Evolutionary conservation across 2,113 vertebrate species (phyloP).

Genomic region (Camelus bactrianus): DNA sequence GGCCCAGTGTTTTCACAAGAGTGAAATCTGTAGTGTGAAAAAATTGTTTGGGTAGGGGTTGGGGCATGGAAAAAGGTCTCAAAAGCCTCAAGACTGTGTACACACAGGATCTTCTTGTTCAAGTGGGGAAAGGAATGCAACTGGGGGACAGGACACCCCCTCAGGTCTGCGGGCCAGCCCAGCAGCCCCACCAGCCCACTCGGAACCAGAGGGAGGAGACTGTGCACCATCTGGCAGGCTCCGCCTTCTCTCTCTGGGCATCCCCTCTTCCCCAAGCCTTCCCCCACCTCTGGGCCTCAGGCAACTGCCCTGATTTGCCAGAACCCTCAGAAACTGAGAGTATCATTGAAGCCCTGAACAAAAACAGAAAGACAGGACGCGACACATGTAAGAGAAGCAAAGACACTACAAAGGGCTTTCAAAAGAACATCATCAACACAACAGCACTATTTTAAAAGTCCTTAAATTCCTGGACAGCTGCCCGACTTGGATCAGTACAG

Average conservation of each 20-base stretch:
- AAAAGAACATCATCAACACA: slow-evolving; percentile 29
- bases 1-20: background rate
- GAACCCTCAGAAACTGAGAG: background rate
- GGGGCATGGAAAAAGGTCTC: background rate
- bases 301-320: background rate
- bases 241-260: background rate
- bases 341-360: background rate
- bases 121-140: background rate
- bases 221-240: background rate
- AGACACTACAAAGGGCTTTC: background rate
- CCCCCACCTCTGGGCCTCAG: background rate
- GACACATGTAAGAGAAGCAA: background rate
- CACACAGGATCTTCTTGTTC: background rate
- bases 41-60: background rate
- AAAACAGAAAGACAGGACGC: background rate
- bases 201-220: fast-evolving
- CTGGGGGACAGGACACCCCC: too few relatives aligned
- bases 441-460: slow-evolving; percentile 70
- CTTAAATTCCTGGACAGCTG: slow-evolving; percentile 70
- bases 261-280: background rate
- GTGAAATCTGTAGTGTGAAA: background rate
- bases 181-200: too few relatives aligned
- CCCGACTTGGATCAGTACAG: slow-evolving; percentile 68
- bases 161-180: background rate
- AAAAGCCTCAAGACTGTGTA: background rate